Percentiles rank a stretch among this genome's conserved stretches.
These are phyloP conservation scores for Carassius auratus DNA, from an alignment of 2,113 vertebrate genomes.

Conservation along the genomic window DNA sequence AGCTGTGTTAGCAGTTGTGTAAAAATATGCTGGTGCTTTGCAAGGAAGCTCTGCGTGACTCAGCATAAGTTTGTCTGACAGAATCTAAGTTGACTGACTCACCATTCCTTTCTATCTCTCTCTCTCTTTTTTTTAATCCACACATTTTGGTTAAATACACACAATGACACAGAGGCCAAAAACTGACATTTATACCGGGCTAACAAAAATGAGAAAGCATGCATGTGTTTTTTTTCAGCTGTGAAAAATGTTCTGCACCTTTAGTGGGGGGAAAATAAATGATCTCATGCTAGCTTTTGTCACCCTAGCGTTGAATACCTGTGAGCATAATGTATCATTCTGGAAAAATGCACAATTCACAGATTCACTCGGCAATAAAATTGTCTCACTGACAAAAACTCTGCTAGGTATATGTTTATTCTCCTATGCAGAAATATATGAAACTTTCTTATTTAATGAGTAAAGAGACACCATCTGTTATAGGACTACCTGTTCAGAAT, in stretches of 20 bases:
- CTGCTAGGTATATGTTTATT: background rate
- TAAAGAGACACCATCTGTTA: background rate
- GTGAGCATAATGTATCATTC: slow-evolving; percentile 5
- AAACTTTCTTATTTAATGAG: background rate
- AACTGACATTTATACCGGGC: background rate
- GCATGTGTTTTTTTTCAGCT: background rate
- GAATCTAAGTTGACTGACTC: background rate
- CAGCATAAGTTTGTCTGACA: slow-evolving; percentile 18
- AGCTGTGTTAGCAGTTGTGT: background rate
- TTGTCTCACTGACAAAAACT: slow-evolving; percentile 8
- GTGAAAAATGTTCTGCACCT: slow-evolving; percentile 1
- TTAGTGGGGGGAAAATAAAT: background rate
- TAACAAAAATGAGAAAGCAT: background rate
- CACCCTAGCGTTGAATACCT: background rate
- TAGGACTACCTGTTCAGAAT: background rate
- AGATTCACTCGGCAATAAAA: slow-evolving; percentile 1
- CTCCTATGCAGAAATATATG: background rate
- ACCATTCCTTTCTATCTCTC: background rate
- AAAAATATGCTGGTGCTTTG: slow-evolving; percentile 11
- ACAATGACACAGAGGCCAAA: background rate
- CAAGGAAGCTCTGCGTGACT: slow-evolving; percentile 22
- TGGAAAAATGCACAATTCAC: background rate
- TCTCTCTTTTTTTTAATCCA: background rate
- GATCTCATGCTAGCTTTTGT: background rate
- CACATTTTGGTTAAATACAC: slow-evolving; percentile 1